Evolutionary conservation across 2,113 vertebrate species (phyloP).

Genomic region (Laterallus jamaicensis): DNA sequence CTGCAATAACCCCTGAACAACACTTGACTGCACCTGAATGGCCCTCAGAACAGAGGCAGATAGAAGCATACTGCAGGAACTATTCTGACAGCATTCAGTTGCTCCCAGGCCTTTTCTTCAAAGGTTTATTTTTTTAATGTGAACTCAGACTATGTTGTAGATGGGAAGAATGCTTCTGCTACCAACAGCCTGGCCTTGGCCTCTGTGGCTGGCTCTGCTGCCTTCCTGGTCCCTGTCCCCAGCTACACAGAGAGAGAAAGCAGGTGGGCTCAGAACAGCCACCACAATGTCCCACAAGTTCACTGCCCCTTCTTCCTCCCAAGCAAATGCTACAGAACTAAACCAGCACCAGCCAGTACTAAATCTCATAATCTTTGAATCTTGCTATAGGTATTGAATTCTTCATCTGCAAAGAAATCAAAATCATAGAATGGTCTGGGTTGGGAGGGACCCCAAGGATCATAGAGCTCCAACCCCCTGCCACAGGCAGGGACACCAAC

Average conservation of each 20-base stretch:
- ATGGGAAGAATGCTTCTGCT: not conserved
- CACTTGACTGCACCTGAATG: conserved; percentile 30
- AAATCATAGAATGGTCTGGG: not conserved
- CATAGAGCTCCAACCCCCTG: no score
- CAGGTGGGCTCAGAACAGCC: not conserved
- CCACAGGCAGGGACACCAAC: no score
- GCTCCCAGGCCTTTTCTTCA: not conserved
- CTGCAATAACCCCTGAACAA: not conserved
- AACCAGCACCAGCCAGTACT: not conserved
- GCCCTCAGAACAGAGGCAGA: not conserved
- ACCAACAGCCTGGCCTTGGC: not conserved
- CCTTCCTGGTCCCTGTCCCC: not conserved
- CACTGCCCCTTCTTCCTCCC: not conserved
- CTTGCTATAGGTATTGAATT: not conserved
- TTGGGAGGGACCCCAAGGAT: no score
- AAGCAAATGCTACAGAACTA: not conserved
- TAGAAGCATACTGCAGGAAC: not conserved
- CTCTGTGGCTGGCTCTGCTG: not conserved
- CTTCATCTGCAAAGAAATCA: not conserved
- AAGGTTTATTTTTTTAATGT: not conserved
- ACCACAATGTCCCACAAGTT: not conserved
- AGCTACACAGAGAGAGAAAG: not conserved
- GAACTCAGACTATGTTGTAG: not conserved
- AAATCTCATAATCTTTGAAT: not conserved
- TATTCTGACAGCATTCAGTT: not conserved